Base-by-base conservation (phyloP, 2,888 invertebrate species). In the Meta bourneti region DNA sequence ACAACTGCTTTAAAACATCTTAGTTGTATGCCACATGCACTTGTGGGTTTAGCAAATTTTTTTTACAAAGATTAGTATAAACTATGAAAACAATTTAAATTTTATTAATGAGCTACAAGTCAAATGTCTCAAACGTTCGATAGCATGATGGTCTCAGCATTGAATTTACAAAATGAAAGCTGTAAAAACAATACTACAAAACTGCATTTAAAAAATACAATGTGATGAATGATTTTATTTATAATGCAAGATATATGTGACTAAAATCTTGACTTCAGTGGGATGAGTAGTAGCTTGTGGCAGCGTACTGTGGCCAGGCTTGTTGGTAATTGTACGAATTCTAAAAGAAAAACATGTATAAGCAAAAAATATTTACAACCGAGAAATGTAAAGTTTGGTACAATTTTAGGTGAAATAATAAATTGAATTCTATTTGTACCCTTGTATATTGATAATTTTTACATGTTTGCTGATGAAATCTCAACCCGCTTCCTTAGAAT, bases 261-360 rank as follows among this genome's bases (percentile, higher is more conserved):
- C 49, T 61, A 61, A 49, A 81, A 6, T 51, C n/a, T 70, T 19
- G 48, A 20, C 7, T 34, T 92, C 86, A 92, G 20, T 92, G 92
- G 8, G 92, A 86, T 71, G 92, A 86, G 84, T 92, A 92, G 34
- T 92, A 92, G 75, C 90, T 90, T 83, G 92, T 75, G 48, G 92
- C 83, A 70, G 92, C 83, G 84, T 90, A 90, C 19, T 82, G 85
- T 49, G 81, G 75, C 92, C 92, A 92, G 34, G 92, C 74, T 52
- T 88, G 90, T 75, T 92, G 92, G 16, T 92, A 92, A 74, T 90
- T 92, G 48, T 87, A 90, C 7, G 90, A 87, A 80, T 87, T 92
- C 92, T 92, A 48, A 90, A 90, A 74, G 34, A 86, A 75, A 71
- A 69, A 77, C 61, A 16, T 61, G 61, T 8, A 61, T 61, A 34